phyloP scores from a whole-genome alignment of 2,113 vertebrate genomes.

The Apistogramma diplotaenia region DNA sequence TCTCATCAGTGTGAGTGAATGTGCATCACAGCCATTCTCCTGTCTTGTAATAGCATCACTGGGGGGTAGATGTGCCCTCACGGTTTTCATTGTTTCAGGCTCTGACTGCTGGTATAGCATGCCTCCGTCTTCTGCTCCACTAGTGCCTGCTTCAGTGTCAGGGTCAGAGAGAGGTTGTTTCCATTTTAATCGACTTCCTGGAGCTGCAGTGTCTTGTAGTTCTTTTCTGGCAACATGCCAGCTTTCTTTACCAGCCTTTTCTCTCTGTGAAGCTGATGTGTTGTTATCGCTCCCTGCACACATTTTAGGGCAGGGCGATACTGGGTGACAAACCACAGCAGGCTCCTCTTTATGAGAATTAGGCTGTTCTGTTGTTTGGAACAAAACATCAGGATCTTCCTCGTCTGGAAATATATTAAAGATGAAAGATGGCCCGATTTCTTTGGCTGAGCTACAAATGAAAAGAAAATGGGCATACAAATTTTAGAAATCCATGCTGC shows the following conservation, averaged over 20 bases:
- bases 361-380: not conserved
- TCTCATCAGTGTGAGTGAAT: not conserved
- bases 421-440: conserved; percentile 22
- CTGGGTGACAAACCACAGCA: not conserved
- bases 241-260: not conserved
- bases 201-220: not conserved
- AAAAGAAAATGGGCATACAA: not conserved
- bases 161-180: not conserved
- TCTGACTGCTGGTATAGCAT: not conserved
- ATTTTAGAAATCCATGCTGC: not conserved
- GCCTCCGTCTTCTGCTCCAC: not conserved
- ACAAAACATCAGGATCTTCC: not conserved
- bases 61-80: not conserved
- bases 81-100: not conserved
- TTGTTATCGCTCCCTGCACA: not conserved
- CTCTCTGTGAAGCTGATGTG: not conserved
- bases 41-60: not conserved
- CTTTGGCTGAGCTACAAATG: conserved; percentile 27
- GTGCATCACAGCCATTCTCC: not conserved
- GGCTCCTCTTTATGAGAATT: not conserved
- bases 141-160: not conserved
- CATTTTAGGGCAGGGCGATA: not conserved
- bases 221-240: not conserved
- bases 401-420: not conserved
- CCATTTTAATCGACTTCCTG: not conserved